Evolutionary conservation across 2,888 invertebrate species (phyloP), one percentile per base, ranked within the genome.

Genomic region (Chydorus sphaericus): DNA sequence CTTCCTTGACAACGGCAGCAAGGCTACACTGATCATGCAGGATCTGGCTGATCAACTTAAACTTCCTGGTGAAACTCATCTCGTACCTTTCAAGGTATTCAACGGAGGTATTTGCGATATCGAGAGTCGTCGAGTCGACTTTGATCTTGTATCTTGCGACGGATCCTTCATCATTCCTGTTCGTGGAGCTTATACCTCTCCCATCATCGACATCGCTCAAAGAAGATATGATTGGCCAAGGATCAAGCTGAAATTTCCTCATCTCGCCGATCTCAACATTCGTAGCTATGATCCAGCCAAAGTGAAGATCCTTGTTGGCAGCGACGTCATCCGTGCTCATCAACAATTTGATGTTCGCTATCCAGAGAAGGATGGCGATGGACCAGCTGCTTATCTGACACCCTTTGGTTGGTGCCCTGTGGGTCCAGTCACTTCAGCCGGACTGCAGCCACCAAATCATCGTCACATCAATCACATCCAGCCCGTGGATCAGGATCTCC

Each of bases 361-460:
- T 23, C 5, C 54, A 4, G n/a, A 3, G 6, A 11, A 30, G 28
- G 48, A 20, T 7, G n/a, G 10, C 10, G 33, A 8, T 11, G 54
- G 48, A 8, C 54, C 54, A 4, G 29, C 28, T 8, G 54, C 48
- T 4, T 30, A 16, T 5, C 23, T 39, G 2, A 54, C 54, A 3
- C 44, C 20, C 5, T 54, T 54, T 29, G 54, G 54, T 7, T 54
- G 48, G 54, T n/a, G 44, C 30, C 16, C 48, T 2, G 54, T 28
- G 1, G 54, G 54, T 7, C 8, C 26, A 36, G 36, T 36, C 14
- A 29, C 51, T 16, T 14, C 6, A 51, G 28, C 16, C 36, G 36
- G 14, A n/a, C 36, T 33, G 14, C 36, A 33, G 14, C 10, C 36
- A 50, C 44, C 8, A 16, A 16, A 28, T 20, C 5, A 3, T 18